These are phyloP conservation scores for Sepiola atlantica DNA, from an alignment of 2,888 invertebrate genomes.

Conservation along the genomic window DNA sequence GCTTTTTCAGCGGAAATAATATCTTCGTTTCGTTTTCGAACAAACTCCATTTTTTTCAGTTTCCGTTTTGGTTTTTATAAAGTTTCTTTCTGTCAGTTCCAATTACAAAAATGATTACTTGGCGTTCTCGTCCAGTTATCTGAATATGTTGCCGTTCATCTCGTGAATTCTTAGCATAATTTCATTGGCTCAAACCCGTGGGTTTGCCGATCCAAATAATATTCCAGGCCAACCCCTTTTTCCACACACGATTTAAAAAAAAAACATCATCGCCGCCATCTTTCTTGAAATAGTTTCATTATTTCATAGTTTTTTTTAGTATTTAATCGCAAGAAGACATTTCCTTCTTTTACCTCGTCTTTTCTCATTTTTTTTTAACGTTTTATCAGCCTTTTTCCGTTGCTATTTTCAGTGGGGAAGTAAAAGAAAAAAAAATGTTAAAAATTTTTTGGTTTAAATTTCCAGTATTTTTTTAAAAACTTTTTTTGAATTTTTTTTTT, in stretches of 20 bases:
- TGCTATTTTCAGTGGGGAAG: neutral
- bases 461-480: neutral
- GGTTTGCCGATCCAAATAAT: neutral
- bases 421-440: neutral
- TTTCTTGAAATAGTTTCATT: neutral
- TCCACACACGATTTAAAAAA: neutral
- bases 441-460: neutral
- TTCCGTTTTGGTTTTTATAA: neutral
- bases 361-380: neutral
- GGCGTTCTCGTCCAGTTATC: neutral
- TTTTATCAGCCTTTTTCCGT: neutral
- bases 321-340: neutral
- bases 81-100: neutral
- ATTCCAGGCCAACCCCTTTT: neutral
- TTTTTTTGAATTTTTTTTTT: neutral
- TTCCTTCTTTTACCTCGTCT: neutral
- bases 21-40: neutral
- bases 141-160: neutral
- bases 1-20: neutral
- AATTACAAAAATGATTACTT: neutral
- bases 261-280: neutral
- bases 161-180: slow-evolving; percentile 6
- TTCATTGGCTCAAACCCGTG: neutral
- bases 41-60: neutral
- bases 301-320: neutral